Percentiles rank a stretch among this genome's conserved stretches.
phyloP scores from a whole-genome alignment of 2,888 invertebrate genomes.

The Patella depressa region DNA sequence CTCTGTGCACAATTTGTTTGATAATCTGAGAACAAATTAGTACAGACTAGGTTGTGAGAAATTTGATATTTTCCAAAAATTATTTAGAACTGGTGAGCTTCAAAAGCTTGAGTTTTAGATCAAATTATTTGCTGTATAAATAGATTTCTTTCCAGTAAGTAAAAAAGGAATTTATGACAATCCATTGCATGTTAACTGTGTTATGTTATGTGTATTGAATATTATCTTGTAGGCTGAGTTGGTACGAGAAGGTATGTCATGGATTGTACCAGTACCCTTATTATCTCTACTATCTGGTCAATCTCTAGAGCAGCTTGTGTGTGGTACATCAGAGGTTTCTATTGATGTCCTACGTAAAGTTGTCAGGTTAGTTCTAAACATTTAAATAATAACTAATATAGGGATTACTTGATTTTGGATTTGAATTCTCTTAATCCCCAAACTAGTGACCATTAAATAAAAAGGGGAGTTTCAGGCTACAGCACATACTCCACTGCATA shows the following conservation, averaged over 20 bases:
- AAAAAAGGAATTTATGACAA: too few relatives aligned
- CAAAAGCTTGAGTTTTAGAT: too few relatives aligned
- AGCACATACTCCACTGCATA: too few relatives aligned
- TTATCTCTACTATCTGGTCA: slow-evolving; percentile 76
- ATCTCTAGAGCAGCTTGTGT: slow-evolving; percentile 77
- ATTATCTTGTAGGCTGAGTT: slow-evolving; percentile 70
- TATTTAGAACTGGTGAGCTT: too few relatives aligned
- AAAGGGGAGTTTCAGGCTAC: too few relatives aligned
- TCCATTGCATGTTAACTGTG: not conserved
- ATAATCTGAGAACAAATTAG: too few relatives aligned
- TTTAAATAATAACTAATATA: not conserved
- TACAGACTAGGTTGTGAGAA: too few relatives aligned
- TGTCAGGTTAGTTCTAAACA: slow-evolving; percentile 73
- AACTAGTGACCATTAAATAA: too few relatives aligned
- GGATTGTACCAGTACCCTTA: slow-evolving; percentile 78
- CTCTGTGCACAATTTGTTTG: too few relatives aligned
- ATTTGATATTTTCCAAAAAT: too few relatives aligned
- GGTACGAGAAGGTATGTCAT: slow-evolving; percentile 78
- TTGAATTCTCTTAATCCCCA: not conserved
- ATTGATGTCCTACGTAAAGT: slow-evolving; percentile 77
- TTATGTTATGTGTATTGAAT: not conserved
- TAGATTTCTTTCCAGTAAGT: too few relatives aligned
- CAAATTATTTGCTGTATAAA: too few relatives aligned
- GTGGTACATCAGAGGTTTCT: slow-evolving; percentile 78
- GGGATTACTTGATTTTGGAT: not conserved